Base-by-base conservation (phyloP, 2,113 vertebrate genomes). In the Cricetomys ansorgei region DNA sequence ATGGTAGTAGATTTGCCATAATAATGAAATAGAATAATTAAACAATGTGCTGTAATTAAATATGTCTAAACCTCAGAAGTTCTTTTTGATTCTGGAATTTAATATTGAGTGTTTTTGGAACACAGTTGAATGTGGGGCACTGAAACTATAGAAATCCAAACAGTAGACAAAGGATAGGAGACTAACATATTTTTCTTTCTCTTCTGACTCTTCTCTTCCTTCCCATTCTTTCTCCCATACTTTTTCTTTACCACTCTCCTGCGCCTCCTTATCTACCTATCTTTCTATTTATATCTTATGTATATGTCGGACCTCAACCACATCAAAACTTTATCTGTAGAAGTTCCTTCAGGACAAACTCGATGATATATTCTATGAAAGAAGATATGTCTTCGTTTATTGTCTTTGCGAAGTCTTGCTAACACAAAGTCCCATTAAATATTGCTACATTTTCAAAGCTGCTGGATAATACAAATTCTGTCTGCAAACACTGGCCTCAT, bases 181-280 rank as follows among this genome's bases (percentile, higher is more conserved):
- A 55, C 3, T 7, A 48, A 11, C 23, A 2, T 9, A 34, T 92
- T 19, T 70, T 1, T 64, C 37, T 29, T 55, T 27, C 3, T n/a
- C 45, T 4, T 31, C 29, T 84, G 57, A 25, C 1, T 43, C 23
- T 19, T 17, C 9, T 9, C 53, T n/a, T 0, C 53, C 21, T 40
- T 40, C 10, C 7, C 43, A 3, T 40, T 27, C 16, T 12, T 21
- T 9, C 27, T 8, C 21, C 67, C 5, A 59, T 72, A 4, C 5
- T 55, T 50, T 15, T 3, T 27, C 27, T 0, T 65, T 29, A 27
- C 6, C 13, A 40, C 16, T n/a, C 21, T 10, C 29, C 80, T 59
- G 25, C 0, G 25, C 4, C 21, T 17, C 27, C 16, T 37, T n/a
- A 21, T 10, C 73, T 62, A 3, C 5, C 11, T 57, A 0, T 37